Evolutionary conservation across 2,888 invertebrate species (phyloP).

Genomic region (Bimastos eiseni): DNA sequence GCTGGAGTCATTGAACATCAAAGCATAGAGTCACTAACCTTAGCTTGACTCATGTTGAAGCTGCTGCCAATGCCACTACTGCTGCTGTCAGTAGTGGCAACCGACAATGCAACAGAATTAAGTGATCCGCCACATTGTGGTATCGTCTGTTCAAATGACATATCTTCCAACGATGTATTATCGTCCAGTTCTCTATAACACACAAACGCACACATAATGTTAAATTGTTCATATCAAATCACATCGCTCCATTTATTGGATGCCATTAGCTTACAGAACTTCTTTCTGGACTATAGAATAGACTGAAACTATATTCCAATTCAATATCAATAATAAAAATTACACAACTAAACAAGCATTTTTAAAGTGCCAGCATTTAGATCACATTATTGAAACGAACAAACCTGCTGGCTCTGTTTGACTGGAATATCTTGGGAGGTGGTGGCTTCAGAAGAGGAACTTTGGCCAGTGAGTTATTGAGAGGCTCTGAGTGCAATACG

Average conservation of each 20-base stretch:
- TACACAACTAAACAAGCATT: not conserved
- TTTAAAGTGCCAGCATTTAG: not conserved
- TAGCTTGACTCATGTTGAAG: slow-evolving; percentile 36
- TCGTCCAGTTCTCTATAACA: slow-evolving; percentile 84
- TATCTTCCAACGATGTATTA: slow-evolving; percentile 68
- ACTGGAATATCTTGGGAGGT: slow-evolving; percentile 49
- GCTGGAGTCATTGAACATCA: not conserved
- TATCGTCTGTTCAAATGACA: slow-evolving; percentile 41
- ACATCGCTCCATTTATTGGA: not conserved
- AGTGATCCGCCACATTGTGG: slow-evolving; percentile 68
- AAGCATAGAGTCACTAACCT: slow-evolving; percentile 26
- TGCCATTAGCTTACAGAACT: not conserved
- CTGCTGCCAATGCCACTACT: slow-evolving; percentile 72
- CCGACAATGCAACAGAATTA: slow-evolving; percentile 66
- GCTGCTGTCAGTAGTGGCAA: slow-evolving; percentile 77
- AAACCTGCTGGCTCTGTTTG: slow-evolving; percentile 77
- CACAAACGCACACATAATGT: not conserved
- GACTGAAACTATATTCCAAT: not conserved
- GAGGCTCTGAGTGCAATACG: slow-evolving; percentile 52
- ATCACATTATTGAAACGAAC: slow-evolving; percentile 36
- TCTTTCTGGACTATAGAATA: not conserved
- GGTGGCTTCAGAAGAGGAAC: slow-evolving; percentile 49
- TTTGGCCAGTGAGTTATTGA: slow-evolving; percentile 53
- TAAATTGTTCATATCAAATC: not conserved
- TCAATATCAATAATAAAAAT: not conserved